Evolutionary conservation across 2,888 invertebrate species (phyloP), one percentile per base, ranked within the genome.

Genomic region (Morpho achilles): DNA sequence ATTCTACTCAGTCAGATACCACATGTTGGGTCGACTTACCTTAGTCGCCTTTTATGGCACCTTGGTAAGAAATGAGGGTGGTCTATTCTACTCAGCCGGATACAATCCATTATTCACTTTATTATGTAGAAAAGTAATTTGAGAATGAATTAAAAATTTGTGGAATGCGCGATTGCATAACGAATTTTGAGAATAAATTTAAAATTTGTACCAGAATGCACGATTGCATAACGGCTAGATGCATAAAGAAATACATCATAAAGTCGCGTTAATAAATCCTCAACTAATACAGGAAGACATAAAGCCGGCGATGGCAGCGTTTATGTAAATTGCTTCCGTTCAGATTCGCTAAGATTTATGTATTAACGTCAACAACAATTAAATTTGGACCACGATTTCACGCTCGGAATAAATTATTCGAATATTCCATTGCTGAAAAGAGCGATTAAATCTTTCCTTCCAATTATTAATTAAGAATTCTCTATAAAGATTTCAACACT

Each of bases 321-420:
- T 87, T 86, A 87, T 87, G 87, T 84, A 87, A 87, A 87, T 86
- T 73, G 77, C 80, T 86, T 87, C 84, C 87, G 80, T 80, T 71
- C 79, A 82, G 81, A 84, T 85, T 82, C 75, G 72, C 76, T 65
- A 74, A 82, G 86, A 87, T 87, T 87, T 84, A 87, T 84, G 81
- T 75, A 75, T 80, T 70, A 74, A 69, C 76, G 81, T 83, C 82
- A 81, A 75, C 81, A 85, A 86, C 84, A 87, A 87, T 88, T 87
- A 87, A 87, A 86, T 85, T 84, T 82, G 79, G 79, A 80, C 79
- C 74, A 72, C 75, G 78, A 79, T 73, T 77, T 76, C 76, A 74
- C 74, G 73, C 76, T 76, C 69, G 75, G 80, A 76, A 84, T 85
- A 83, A 83, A 85, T 86, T 87, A 82, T 76, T 77, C 75, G 69